Evolutionary conservation across 2,113 vertebrate genomes (phyloP).

Genomic region (Trichomycterus rosablanca): DNA sequence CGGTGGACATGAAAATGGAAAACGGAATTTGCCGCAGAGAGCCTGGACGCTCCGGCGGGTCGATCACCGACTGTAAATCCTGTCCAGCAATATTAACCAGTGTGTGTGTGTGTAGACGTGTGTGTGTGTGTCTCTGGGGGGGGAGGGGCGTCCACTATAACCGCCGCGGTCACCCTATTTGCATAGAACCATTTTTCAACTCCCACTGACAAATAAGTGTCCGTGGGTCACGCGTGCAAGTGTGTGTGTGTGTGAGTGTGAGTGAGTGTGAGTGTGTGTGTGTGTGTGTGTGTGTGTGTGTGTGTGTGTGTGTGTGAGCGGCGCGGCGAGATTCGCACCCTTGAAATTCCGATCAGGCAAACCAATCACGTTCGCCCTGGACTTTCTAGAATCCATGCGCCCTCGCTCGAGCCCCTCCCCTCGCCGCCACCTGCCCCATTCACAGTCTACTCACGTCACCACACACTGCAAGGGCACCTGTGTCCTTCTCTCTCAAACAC

Average conservation of each 20-base stretch:
- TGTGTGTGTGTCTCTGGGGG: no score
- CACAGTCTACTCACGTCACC: constrained; percentile 76
- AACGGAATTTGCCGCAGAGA: constrained; percentile 38
- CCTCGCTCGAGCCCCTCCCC: constrained; percentile 54
- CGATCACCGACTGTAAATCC: constrained; percentile 44
- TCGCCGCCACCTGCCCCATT: constrained; percentile 74
- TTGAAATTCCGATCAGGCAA: constrained; percentile 44
- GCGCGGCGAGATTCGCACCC: constrained; percentile 29
- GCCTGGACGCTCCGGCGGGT: constrained; percentile 25
- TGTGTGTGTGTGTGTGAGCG: constrained; percentile 12
- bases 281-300: not conserved
- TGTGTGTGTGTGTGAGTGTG: not conserved
- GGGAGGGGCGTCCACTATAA: constrained; percentile 17
- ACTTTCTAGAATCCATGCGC: constrained; percentile 45
- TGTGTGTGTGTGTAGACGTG: constrained; percentile 1
- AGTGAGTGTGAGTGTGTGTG: constrained; percentile 19
- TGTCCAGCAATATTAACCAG: constrained; percentile 24
- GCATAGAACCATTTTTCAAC: constrained; percentile 39
- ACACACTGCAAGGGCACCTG: constrained; percentile 75
- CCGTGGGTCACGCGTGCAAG: not conserved
- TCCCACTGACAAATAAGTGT: constrained; percentile 31
- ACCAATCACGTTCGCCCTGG: constrained; percentile 49
- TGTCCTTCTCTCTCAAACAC: constrained; percentile 67
- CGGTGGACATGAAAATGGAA: constrained; percentile 25
- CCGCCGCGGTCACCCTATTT: constrained; percentile 42